Base-by-base conservation (phyloP, 1,140 invertebrate species). In the Macrobrachium rosenbergii region DNA sequence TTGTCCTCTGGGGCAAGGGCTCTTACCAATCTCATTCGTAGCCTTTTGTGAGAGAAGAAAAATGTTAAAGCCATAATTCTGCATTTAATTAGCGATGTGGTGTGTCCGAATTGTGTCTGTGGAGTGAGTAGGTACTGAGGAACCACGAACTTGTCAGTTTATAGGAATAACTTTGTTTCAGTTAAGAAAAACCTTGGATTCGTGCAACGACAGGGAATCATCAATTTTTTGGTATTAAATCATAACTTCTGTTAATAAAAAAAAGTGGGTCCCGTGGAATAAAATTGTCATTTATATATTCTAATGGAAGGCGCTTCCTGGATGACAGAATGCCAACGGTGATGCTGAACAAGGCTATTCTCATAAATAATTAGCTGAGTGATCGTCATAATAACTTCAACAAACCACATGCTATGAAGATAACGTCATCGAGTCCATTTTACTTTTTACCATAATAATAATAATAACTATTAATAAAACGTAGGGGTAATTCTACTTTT, bases 1-100 rank as follows among this genome's bases (percentile, higher is more conserved):
- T 7, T 59, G 37, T n/a, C 84, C 84, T 23, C 84, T 52, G 23
- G 77, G 84, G 60, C 84, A 86, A 0, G 84, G 84, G 21, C 84
- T 86, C 63, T 80, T 21, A 12, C 84, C 84, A 69, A 86, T 72
- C 67, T 72, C 67, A 12, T n/a, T 72, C 67, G n/a, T 37, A 72
- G 37, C 67, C 67, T 72, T 19, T 69, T n/a, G n/a, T 21, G 64
- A 17, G 16, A 69, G n/a, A 72, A 37, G 37, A 23, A 67, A 7
- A 67, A 23, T 21, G 64, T 10, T n/a, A 67, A 23, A 67, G 64
- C n/a, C n/a, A 67, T 7, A 67, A 23, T 21, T n/a, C 6, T n/a
- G 6, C n/a, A 67, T n/a, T 21, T n/a, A 67, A 23, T 21, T n/a
- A 67, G 6, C 8, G 64, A 67, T n/a, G 28, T n/a, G 28, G 64